These are phyloP conservation scores for Vespertilio murinus DNA, from an alignment of 2,797 vertebrate genomes.

Conservation along the genomic window DNA sequence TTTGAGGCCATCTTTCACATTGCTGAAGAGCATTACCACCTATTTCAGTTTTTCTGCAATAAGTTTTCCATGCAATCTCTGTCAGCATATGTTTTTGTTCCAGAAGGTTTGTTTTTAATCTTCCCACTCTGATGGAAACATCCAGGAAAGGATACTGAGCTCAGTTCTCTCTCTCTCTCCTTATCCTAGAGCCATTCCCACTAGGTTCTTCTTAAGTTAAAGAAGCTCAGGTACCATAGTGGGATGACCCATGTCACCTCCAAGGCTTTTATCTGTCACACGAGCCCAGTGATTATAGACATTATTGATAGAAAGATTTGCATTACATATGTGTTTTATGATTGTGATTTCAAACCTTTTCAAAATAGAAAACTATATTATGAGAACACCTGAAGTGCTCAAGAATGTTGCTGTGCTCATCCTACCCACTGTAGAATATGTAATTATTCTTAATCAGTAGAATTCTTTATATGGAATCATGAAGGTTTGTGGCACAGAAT, in stretches of 20 bases:
- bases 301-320: not conserved
- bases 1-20: not conserved
- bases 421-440: not conserved
- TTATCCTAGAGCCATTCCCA: not conserved
- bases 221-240: not conserved
- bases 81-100: not conserved
- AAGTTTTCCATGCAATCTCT: not conserved
- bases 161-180: not conserved
- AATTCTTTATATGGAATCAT: not conserved
- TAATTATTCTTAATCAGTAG: not conserved
- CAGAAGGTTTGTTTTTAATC: not conserved
- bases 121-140: not conserved
- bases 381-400: not conserved
- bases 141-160: not conserved
- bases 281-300: not conserved
- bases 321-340: not conserved
- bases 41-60: not conserved
- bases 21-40: not conserved
- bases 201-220: not conserved
- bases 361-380: conserved; percentile 18
- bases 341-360: conserved; percentile 43
- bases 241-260: not conserved
- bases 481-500: not conserved
- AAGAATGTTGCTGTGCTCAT: not conserved
- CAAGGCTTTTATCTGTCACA: not conserved